phyloP scores from a whole-genome alignment of 1,140 invertebrate genomes.

The Neoseiulus cucumeris region DNA sequence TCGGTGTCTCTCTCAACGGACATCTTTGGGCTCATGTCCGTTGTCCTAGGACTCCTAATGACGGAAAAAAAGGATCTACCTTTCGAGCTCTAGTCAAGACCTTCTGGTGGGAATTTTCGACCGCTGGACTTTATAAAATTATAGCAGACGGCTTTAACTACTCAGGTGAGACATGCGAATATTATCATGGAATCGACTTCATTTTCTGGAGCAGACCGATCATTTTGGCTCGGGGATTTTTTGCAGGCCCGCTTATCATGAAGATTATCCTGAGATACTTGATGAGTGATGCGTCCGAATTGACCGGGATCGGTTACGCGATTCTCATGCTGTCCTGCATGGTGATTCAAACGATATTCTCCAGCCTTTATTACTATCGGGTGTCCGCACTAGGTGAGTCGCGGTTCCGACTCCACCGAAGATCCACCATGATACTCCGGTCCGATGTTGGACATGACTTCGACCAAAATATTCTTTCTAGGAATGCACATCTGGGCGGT shows the following conservation, averaged over 20 bases:
- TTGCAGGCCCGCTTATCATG: neutral
- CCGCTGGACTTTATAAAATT: slow-evolving; percentile 56
- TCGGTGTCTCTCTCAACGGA: neutral
- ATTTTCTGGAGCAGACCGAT: neutral
- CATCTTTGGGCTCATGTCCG: neutral
- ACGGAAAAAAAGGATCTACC: neutral
- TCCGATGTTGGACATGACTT: neutral
- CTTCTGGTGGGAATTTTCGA: slow-evolving; percentile 59
- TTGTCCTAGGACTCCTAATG: neutral
- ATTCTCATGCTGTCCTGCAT: neutral
- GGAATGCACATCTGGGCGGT: neutral
- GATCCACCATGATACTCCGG: neutral
- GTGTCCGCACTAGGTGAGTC: neutral
- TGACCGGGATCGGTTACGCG: neutral
- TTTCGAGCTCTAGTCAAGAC: slow-evolving; percentile 31
- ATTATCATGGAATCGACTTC: slow-evolving; percentile 20
- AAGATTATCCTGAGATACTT: neutral
- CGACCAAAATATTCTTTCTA: neutral
- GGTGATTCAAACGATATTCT: neutral
- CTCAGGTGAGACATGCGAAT: slow-evolving; percentile 50
- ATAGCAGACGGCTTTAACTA: slow-evolving; percentile 67
- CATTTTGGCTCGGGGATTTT: no score
- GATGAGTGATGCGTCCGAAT: neutral
- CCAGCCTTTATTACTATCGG: neutral
- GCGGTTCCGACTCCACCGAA: neutral